These are phyloP conservation scores for Micropoecilia bifurca DNA, from an alignment of 2,797 vertebrate species.

Conservation along the genomic window DNA sequence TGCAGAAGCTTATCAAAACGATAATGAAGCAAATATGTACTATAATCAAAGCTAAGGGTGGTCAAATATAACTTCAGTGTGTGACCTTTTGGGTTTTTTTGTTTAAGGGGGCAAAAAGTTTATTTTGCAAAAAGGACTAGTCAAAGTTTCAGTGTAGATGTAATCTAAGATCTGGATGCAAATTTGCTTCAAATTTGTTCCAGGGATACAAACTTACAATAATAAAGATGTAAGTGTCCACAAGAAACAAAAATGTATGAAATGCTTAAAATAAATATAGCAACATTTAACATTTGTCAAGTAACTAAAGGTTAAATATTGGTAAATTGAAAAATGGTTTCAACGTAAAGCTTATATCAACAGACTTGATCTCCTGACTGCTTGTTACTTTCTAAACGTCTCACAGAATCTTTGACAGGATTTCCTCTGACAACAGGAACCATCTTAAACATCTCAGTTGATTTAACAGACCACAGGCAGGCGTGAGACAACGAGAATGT, in stretches of 20 bases:
- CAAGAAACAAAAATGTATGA: background rate
- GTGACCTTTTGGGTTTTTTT: too few relatives aligned
- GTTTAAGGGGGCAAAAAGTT: background rate
- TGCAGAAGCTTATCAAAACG: background rate
- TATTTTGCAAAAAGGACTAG: background rate
- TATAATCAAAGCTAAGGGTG: background rate
- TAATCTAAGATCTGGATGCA: background rate
- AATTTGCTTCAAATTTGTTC: background rate
- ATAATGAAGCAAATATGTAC: background rate
- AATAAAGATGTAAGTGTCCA: background rate
- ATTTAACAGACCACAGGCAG: conserved; percentile 15
- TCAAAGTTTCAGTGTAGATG: background rate
- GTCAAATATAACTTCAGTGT: background rate
- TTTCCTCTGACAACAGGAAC: conserved; percentile 14
- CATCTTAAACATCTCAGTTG: background rate
- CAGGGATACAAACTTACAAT: background rate
- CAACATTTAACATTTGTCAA: too few relatives aligned
- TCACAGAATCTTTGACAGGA: conserved; percentile 16
- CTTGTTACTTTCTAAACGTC: conserved; percentile 9
- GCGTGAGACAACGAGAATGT: conserved; percentile 34
- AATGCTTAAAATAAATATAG: background rate
- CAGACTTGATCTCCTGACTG: background rate
- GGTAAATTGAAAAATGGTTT: background rate
- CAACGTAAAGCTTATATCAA: conserved; percentile 22
- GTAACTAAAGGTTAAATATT: background rate